Evolutionary conservation across 2,888 invertebrate genomes (phyloP).

Genomic region (Chaitophorus viminalis): DNA sequence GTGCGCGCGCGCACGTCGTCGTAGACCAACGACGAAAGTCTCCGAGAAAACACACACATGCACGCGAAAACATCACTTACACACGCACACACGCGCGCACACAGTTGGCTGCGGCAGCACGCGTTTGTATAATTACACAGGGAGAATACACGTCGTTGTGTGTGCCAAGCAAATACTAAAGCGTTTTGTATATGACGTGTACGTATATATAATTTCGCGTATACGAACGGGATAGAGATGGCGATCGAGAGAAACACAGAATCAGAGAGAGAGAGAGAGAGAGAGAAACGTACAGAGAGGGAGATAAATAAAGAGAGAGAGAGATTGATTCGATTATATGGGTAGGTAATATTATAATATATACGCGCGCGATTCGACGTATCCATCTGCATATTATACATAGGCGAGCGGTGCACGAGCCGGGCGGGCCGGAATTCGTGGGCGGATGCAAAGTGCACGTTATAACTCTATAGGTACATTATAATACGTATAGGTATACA

Average conservation of each 20-base stretch:
- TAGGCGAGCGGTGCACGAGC: background rate
- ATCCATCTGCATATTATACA: background rate
- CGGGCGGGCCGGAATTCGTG: conserved; percentile 19
- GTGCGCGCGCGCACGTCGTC: conserved; percentile 1
- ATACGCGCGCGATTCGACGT: background rate
- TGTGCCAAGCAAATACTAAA: conserved; percentile 17
- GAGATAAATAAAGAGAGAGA: background rate
- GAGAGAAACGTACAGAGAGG: too few species aligned
- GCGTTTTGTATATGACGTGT: background rate
- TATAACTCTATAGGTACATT: too few species aligned
- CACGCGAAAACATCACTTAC: background rate
- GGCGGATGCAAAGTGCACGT: conserved; percentile 30
- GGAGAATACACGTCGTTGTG: background rate
- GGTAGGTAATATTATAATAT: background rate
- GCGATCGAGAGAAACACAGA: too few species aligned
- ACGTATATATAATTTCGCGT: background rate
- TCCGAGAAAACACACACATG: background rate
- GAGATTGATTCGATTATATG: background rate
- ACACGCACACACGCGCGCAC: background rate
- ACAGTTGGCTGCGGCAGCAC: background rate
- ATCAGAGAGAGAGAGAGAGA: background rate
- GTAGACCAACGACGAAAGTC: conserved; percentile 29
- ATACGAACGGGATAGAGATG: background rate
- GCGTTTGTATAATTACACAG: conserved; percentile 31
- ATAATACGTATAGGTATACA: background rate